A percentile compares a stretch with the other conserved stretches of the same genome.
Evolutionary conservation across 1,140 invertebrate species (phyloP).

Genomic region (Papilio helenus): DNA sequence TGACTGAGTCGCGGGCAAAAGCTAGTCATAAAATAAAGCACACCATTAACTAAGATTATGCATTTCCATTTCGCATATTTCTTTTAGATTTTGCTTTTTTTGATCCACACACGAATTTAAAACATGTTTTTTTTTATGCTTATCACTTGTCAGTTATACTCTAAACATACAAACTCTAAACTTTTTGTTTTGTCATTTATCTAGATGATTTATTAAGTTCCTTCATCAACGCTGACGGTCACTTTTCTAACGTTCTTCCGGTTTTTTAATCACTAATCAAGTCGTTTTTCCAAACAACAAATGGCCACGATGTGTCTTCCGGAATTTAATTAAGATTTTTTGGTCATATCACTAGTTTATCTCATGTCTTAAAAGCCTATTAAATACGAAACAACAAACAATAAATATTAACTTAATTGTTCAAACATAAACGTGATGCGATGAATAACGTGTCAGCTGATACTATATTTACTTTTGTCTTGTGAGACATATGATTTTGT

Average conservation of each 20-base stretch:
- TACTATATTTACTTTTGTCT: constrained; percentile 23
- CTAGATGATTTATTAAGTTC: background rate
- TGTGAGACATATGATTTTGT: constrained; percentile 32
- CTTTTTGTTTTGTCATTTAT: background rate
- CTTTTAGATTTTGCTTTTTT: too few relatives aligned
- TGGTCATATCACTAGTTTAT: constrained; percentile 3
- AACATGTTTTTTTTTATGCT: too few relatives aligned
- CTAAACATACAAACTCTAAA: background rate
- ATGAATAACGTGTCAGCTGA: constrained; percentile 33
- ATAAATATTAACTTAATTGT: constrained; percentile 21
- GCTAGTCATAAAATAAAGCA: too few relatives aligned
- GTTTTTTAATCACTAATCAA: background rate
- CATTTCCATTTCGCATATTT: too few relatives aligned
- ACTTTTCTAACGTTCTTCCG: background rate
- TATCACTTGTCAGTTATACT: background rate
- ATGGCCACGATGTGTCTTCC: background rate
- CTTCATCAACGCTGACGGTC: background rate
- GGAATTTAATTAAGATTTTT: background rate
- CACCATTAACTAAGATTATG: too few relatives aligned
- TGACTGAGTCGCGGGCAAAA: too few relatives aligned
- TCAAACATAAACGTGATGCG: constrained; percentile 17
- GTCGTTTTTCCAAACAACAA: background rate
- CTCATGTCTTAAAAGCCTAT: background rate
- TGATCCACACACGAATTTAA: too few relatives aligned
- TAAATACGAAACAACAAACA: background rate